Base-by-base conservation (phyloP, 1,140 invertebrate species). In the Calliopsis andreniformis region DNA sequence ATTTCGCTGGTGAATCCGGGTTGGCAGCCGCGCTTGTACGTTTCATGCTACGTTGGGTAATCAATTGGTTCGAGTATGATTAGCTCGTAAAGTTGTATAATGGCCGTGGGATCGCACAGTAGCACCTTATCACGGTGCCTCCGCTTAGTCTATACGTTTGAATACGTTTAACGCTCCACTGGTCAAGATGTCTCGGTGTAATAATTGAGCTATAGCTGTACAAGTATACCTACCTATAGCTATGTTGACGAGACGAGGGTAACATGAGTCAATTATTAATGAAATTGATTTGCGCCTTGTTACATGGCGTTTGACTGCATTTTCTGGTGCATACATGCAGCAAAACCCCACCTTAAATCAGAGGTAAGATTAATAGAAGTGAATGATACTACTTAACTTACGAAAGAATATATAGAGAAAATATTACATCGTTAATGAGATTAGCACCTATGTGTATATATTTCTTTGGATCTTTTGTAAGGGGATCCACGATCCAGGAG, bases 41-140 rank as follows among this genome's bases (percentile, higher is more conserved):
- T 68, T 76, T 76, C 73, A 69, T 76, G 53, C 16, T 68, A 69
- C 76, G 80, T 82, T 78, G 53, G 62, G 76, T 78, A 82, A 82
- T 82, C 80, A 80, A 82, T 82, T 61, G 68, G 30, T 53, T n/a
- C 53, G 62, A 49, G 62, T 45, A 81, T 49, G 73, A 82, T 78
- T 78, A 81, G 62, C 75, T 78, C 63, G 66, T 81, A 82, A 82
- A 82, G 68, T 82, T 63, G 56, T 72, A 49, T 78, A 81, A 81
- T 55, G 67, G 47, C 72, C 28, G 32, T 55, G 62, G 58, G 43
- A 68, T 67, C 62, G 49, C 42, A 67, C 55, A 35, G 62, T 59
- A 16, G 42, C 61, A 68, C 75, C 69, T 82, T 73, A 82, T 78
- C 73, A 64, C 69, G 69, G 47, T 79, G 56, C 28, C 39, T 45